Conservation (phyloP, 2,888 invertebrate species). For the Lysandra bellargus region DNA sequence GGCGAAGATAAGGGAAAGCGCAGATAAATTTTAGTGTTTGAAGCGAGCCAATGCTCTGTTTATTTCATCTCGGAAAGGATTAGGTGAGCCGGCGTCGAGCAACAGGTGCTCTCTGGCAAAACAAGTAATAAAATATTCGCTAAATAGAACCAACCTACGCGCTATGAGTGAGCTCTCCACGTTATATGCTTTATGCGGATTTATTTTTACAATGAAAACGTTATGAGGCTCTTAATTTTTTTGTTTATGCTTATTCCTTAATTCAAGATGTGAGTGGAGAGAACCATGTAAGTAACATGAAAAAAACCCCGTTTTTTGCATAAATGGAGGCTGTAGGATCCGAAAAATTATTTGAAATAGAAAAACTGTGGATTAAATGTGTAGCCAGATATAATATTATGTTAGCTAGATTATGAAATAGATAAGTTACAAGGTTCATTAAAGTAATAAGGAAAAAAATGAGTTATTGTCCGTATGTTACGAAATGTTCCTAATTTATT, state of each 20-base stretch:
- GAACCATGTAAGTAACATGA: no score
- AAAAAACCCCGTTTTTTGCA: no score
- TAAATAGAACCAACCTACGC: slow-evolving; percentile 25
- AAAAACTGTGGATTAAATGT: no score
- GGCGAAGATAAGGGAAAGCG: neutral
- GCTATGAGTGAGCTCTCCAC: slow-evolving; percentile 13
- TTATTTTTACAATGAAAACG: neutral
- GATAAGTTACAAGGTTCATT: no score
- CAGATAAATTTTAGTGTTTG: slow-evolving; percentile 22
- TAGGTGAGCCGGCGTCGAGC: slow-evolving; percentile 64
- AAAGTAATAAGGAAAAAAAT: no score
- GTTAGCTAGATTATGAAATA: no score
- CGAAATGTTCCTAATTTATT: no score
- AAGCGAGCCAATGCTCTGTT: slow-evolving; percentile 62
- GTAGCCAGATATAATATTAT: no score
- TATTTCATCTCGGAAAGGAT: slow-evolving; percentile 72
- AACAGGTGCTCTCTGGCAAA: slow-evolving; percentile 68
- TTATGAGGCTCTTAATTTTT: neutral
- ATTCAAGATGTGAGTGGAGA: no score
- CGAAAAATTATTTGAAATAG: no score
- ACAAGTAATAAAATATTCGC: slow-evolving; percentile 51
- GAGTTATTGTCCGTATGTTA: no score
- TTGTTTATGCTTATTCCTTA: neutral
- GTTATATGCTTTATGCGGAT: neutral
- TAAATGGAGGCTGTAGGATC: no score